Evolutionary conservation across 2,797 vertebrate genomes (phyloP), one percentile per base, ranked within the genome.

Genomic region (Rhinatrema bivittatum): DNA sequence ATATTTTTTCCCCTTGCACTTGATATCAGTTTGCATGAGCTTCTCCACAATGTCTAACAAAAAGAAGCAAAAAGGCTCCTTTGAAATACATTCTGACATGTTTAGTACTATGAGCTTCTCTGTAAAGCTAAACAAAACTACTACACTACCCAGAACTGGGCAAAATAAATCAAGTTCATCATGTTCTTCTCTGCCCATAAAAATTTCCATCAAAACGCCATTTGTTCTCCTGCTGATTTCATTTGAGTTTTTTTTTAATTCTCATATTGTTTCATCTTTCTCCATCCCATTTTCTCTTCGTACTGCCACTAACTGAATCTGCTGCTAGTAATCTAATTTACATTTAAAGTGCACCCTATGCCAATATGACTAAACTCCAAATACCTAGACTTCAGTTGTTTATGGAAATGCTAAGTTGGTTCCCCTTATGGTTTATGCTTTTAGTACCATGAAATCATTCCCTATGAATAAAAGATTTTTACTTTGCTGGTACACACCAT

Each of bases 231-330:
- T 17, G 12, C 32, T 8, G 39, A 66, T 60, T 70, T 74, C 67
- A 67, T 71, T 70, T 26, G n/a, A n/a, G n/a, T 56, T 64, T 36
- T 55, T 44, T 53, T 30, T 63, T 62, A 48, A 67, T 30, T 57
- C 33, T 29, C 0, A 59, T 68, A 65, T 76, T 80, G 76, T 80
- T 74, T 62, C 67, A 52, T 62, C 68, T 65, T 18, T 27, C 53
- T 67, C 54, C 25, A 59, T 61, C 22, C 29, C 36, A 40, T 71
- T 67, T 73, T 74, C 69, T 72, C 67, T 65, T 68, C 56, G 53
- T 79, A 80, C 66, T 74, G 53, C 75, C 51, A 42, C 68, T 76
- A 79, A 75, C 75, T 70, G 71, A 78, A 80, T 79, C 74, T 74
- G 68, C 53, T 46, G 54, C 65, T 68, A 59, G 72, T 76, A 78